phyloP scores from a whole-genome alignment of 2,888 invertebrate genomes.

The Callyntrura sp. region DNA sequence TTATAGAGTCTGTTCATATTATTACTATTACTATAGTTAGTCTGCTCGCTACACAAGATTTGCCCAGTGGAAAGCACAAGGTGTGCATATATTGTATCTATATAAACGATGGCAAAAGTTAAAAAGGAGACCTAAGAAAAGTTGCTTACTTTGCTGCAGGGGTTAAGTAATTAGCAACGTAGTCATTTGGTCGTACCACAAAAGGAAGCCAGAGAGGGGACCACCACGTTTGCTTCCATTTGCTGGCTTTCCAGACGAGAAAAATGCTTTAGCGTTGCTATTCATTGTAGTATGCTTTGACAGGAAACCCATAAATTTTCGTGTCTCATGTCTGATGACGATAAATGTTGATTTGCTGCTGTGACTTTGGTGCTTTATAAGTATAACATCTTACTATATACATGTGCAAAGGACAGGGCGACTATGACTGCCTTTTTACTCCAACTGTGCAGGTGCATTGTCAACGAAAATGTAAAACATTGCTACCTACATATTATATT shows the following conservation, averaged over 20 bases:
- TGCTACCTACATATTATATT: neutral
- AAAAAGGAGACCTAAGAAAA: slow-evolving; percentile 35
- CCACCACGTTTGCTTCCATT: slow-evolving; percentile 30
- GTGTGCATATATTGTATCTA: neutral
- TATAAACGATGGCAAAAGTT: neutral
- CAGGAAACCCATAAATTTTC: slow-evolving; percentile 73
- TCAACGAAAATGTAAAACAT: slow-evolving; percentile 5
- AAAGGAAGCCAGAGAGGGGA: slow-evolving; percentile 38
- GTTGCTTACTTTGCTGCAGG: slow-evolving; percentile 64
- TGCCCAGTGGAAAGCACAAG: too few species aligned
- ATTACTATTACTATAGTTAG: neutral
- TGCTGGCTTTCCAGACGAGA: neutral
- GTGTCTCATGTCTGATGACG: slow-evolving; percentile 67
- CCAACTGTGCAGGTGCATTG: slow-evolving; percentile 6
- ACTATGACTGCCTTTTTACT: neutral
- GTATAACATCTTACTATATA: neutral
- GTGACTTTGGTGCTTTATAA: slow-evolving; percentile 15
- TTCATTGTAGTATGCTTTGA: slow-evolving; percentile 52
- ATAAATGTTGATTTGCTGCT: slow-evolving; percentile 65
- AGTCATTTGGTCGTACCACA: slow-evolving; percentile 63
- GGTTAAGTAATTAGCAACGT: slow-evolving; percentile 71
- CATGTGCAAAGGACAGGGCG: neutral
- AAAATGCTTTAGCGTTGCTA: slow-evolving; percentile 35
- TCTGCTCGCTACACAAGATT: slow-evolving; percentile 11
- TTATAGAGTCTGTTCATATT: slow-evolving; percentile 40